Evolutionary conservation across 1,140 invertebrate genomes (phyloP).

Genomic region (Diorhabda sublineata): DNA sequence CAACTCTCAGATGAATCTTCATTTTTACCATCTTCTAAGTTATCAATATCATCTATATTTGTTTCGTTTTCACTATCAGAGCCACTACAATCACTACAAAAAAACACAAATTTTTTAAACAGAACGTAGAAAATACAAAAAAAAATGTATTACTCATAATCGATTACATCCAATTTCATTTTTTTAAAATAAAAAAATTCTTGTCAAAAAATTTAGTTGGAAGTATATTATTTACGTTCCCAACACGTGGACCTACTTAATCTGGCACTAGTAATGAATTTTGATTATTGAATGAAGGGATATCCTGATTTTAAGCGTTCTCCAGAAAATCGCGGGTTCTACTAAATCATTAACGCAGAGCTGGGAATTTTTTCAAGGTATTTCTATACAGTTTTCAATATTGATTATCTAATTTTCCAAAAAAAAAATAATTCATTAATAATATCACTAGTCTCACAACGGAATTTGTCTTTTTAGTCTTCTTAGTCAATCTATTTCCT

Average conservation of each 20-base stretch:
- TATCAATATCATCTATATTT: conserved; percentile 26
- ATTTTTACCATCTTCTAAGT: conserved; percentile 26
- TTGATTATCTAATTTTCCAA: no score
- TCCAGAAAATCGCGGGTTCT: conserved; percentile 1
- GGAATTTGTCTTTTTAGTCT: no score
- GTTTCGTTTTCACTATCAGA: conserved; percentile 29
- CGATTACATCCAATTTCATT: conserved; percentile 18
- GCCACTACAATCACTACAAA: conserved; percentile 27
- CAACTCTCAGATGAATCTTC: conserved; percentile 21
- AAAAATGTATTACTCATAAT: conserved; percentile 10
- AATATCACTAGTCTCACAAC: no score
- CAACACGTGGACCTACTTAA: not conserved
- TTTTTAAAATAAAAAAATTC: conserved; percentile 3
- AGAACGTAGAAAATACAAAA: not conserved
- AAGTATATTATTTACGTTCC: not conserved
- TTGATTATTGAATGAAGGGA: conserved; percentile 17
- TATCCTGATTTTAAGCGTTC: conserved; percentile 19
- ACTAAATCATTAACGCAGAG: no score
- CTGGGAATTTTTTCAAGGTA: no score
- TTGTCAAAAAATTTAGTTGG: not conserved
- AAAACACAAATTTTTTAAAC: not conserved
- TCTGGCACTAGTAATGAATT: conserved; percentile 9
- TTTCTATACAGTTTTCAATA: no score
- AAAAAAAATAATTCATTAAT: no score
- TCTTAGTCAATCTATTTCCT: no score